Conservation (phyloP, 2,888 invertebrate species). For the Eumacrocentrus americanus region DNA sequence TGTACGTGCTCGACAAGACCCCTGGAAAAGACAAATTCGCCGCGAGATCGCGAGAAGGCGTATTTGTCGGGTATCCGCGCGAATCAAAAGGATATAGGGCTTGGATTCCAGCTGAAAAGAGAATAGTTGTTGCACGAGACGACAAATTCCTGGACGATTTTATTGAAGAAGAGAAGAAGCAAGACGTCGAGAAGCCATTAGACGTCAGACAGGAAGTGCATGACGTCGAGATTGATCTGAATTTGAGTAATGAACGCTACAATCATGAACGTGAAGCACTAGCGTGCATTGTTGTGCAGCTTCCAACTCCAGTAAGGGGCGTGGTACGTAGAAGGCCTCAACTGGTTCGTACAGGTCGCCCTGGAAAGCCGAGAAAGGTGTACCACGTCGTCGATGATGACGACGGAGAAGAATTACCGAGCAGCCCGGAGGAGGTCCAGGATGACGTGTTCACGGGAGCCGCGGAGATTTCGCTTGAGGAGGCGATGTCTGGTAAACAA, state of each 20-base stretch:
- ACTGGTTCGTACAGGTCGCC: conserved; percentile 25
- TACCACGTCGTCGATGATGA: background rate
- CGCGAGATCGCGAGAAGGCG: conserved; percentile 12
- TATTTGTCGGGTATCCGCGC: conserved; percentile 12
- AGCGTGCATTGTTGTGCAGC: too few relatives aligned
- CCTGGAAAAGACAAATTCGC: conserved; percentile 17
- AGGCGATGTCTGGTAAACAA: conserved; percentile 1
- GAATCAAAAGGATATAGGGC: conserved; percentile 20
- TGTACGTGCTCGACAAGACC: background rate
- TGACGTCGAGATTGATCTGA: too few relatives aligned
- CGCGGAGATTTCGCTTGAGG: conserved; percentile 14
- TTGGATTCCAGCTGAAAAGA: conserved; percentile 3
- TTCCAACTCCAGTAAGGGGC: too few relatives aligned
- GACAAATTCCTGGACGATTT: conserved; percentile 7
- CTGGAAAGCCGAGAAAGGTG: conserved; percentile 20
- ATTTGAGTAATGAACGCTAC: too few relatives aligned
- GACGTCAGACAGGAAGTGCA: too few relatives aligned
- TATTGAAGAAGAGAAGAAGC: background rate
- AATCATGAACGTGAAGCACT: too few relatives aligned
- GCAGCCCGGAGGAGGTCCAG: too few relatives aligned
- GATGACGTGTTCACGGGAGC: conserved; percentile 13
- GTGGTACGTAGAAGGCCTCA: conserved; percentile 16
- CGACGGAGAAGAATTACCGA: background rate
- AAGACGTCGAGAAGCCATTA: background rate
- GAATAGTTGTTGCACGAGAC: conserved; percentile 15